Base-by-base conservation (phyloP, 1,140 invertebrate genomes). In the Hylaeus volcanicus region DNA sequence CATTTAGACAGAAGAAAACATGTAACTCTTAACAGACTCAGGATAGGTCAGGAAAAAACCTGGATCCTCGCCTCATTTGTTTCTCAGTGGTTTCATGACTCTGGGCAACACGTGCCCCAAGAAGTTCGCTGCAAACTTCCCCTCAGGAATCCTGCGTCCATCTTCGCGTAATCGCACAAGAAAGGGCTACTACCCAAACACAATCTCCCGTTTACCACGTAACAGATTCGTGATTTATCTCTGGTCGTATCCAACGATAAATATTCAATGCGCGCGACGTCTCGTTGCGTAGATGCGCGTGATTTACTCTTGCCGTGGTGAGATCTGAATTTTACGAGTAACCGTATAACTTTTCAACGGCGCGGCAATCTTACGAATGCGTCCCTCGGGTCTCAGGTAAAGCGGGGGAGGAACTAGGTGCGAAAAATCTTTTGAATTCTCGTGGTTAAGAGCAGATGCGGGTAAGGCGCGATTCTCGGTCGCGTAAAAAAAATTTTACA, bases 311-410 rank as follows among this genome's bases (percentile, higher is more conserved):
- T 45, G 9, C 56, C 14, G 11, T 6, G 0, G 53, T 45, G 56
- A 55, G 48, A 72, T 79, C 56, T 45, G 69, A 72, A 79, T 79
- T 79, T 79, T 64, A 72, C 69, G 76, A 72, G 58, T 15, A 55
- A 63, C 58, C 69, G 14, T 39, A 53, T 64, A 79, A 79, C 69
- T 79, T 64, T 48, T 53, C 45, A 5, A 79, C 69, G 58, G 51
- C 58, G 53, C 37, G 43, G 56, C 56, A 58, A 61, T 78, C 76
- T 53, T 63, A 63, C 76, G 68, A 72, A 78, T 78, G 68, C 68
- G 58, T 73, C 76, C 58, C 76, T 26, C 1, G 76, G 37, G 76
- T 14, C 48, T 15, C 69, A 4, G 48, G n/a, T 55, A 51, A 53
- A 56, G 5, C 43, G 43, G 26, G 8, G 15, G 5, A 3, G 41